phyloP scores from a whole-genome alignment of 2,797 vertebrate genomes.

The Streptopelia turtur region DNA sequence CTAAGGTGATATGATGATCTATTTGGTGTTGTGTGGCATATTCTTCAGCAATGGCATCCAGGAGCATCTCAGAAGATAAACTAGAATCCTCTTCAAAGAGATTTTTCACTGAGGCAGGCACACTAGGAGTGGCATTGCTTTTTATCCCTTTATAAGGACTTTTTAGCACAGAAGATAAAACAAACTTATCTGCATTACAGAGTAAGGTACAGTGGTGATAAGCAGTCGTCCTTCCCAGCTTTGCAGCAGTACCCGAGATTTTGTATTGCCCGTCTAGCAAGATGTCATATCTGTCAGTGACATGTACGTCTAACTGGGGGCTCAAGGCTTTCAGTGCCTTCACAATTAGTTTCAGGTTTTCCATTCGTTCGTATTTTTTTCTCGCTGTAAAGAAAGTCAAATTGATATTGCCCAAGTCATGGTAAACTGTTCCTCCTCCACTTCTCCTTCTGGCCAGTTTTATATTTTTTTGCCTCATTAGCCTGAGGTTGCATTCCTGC shows the following conservation, averaged over 20 bases:
- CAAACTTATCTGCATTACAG: slow-evolving; percentile 79
- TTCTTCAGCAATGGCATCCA: slow-evolving; percentile 82
- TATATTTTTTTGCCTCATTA: slow-evolving; percentile 82
- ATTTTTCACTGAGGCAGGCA: slow-evolving; percentile 87
- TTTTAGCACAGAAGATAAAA: slow-evolving; percentile 82
- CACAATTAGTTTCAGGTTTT: slow-evolving; percentile 88
- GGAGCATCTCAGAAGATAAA: slow-evolving; percentile 82
- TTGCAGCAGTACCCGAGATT: slow-evolving; percentile 93
- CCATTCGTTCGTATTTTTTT: slow-evolving; percentile 86
- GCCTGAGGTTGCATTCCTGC: slow-evolving; percentile 87
- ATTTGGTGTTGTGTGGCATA: slow-evolving; percentile 81
- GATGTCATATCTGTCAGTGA: slow-evolving; percentile 88
- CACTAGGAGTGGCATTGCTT: slow-evolving; percentile 91
- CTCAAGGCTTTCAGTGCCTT: slow-evolving; percentile 81
- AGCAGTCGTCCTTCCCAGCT: slow-evolving; percentile 86
- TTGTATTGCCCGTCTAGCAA: slow-evolving; percentile 87
- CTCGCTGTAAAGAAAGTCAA: slow-evolving; percentile 92
- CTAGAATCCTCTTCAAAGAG: slow-evolving; percentile 86
- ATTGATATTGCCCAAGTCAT: slow-evolving; percentile 95
- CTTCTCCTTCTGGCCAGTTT: slow-evolving; percentile 89
- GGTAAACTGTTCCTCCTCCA: slow-evolving; percentile 93
- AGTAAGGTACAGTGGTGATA: slow-evolving; percentile 96
- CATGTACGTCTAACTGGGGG: slow-evolving; percentile 82
- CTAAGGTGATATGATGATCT: slow-evolving; percentile 55
- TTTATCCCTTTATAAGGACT: slow-evolving; percentile 85